Conservation (phyloP, 2,113 vertebrate species). For the Gymnogyps californianus region DNA sequence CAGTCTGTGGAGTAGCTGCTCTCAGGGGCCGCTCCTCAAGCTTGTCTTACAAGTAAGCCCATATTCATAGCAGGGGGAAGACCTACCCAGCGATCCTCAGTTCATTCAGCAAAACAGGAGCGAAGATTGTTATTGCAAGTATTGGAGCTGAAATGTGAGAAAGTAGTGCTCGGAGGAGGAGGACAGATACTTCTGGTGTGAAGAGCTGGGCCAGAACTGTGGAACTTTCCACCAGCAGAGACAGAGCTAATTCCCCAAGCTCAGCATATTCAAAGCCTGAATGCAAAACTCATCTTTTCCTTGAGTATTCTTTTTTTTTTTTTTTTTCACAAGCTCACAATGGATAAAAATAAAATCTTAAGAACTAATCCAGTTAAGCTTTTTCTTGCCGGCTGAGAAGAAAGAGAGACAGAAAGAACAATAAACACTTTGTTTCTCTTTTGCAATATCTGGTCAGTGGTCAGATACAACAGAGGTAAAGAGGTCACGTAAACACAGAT, state of each 20-base stretch:
- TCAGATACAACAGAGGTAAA: background rate
- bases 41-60: background rate
- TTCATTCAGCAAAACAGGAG: background rate
- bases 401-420: background rate
- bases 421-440: constrained; percentile 2
- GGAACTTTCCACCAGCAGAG: constrained; percentile 49
- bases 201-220: constrained; percentile 13
- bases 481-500: background rate
- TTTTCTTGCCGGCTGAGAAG: background rate
- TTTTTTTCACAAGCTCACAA: background rate
- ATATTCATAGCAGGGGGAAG: background rate
- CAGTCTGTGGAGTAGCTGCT: background rate
- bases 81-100: background rate
- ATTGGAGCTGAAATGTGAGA: background rate
- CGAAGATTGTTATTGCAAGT: background rate
- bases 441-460: constrained; percentile 11
- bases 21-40: background rate
- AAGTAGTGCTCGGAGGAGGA: background rate
- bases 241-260: constrained; percentile 17
- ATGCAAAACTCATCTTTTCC: constrained; percentile 60
- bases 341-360: constrained; percentile 45
- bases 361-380: background rate
- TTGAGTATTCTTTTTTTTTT: background rate
- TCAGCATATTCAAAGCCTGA: constrained; percentile 40
- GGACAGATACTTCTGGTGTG: background rate